A percentile compares a stretch with the other conserved stretches of the same genome.
Conservation (phyloP, 2,888 invertebrate species). For the Calameuta filiformis region DNA sequence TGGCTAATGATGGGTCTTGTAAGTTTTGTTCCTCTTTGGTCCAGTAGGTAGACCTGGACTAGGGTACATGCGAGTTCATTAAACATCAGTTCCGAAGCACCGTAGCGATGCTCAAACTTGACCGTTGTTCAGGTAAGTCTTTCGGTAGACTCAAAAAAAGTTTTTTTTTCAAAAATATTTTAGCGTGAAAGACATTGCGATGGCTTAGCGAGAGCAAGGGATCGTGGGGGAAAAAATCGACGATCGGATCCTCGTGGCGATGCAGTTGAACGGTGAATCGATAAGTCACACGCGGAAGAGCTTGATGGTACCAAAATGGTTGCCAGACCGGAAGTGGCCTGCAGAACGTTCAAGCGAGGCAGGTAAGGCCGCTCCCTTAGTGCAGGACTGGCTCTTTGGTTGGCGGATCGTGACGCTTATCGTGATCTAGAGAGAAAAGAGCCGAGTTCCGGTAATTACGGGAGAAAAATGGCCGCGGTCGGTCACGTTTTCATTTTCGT, state of each 20-base stretch:
- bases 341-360: slow-evolving; percentile 38
- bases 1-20: no score
- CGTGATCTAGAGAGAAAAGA: slow-evolving; percentile 49
- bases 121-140: no score
- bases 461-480: slow-evolving; percentile 37
- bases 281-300: neutral
- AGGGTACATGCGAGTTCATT: no score
- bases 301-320: slow-evolving; percentile 35
- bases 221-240: neutral
- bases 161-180: no score
- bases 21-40: no score
- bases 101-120: no score
- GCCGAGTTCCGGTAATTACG: slow-evolving; percentile 40
- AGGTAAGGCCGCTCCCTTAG: slow-evolving; percentile 37
- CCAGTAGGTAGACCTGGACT: no score
- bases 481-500: slow-evolving; percentile 40
- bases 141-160: no score
- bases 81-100: no score
- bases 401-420: slow-evolving; percentile 45
- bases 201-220: no score
- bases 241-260: neutral
- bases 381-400: slow-evolving; percentile 41
- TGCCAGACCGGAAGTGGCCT: slow-evolving; percentile 48
- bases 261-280: neutral
- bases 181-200: no score